phyloP scores from a whole-genome alignment of 2,113 vertebrate genomes.

The Channa argus region DNA sequence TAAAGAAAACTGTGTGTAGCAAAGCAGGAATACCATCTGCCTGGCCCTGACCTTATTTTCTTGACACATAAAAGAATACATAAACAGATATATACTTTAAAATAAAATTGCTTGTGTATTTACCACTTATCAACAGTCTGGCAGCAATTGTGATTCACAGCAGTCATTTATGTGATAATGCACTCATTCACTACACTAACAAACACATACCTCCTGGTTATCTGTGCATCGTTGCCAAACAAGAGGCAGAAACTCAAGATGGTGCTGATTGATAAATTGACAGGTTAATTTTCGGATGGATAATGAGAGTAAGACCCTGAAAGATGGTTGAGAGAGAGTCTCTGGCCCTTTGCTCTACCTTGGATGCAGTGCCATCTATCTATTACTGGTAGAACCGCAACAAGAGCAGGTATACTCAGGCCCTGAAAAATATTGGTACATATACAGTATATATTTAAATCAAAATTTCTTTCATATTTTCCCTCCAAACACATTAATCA shows the following conservation, averaged over 20 bases:
- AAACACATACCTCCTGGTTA: conserved; percentile 95
- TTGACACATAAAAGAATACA: conserved; percentile 72
- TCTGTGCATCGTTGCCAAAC: conserved; percentile 90
- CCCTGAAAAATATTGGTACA: conserved; percentile 58
- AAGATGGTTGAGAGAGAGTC: conserved; percentile 79
- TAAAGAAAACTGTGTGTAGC: conserved; percentile 41
- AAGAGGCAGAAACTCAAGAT: conserved; percentile 96
- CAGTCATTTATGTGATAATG: conserved; percentile 99
- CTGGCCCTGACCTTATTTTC: conserved; percentile 68
- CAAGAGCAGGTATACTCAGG: conserved; percentile 66
- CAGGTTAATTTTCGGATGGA: conserved; percentile 99
- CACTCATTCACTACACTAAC: conserved; percentile 97
- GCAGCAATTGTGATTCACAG: conserved; percentile 99
- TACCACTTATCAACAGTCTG: conserved; percentile 90
- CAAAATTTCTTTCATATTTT: conserved; percentile 20
- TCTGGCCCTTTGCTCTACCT: conserved; percentile 85
- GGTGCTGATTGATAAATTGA: conserved; percentile 99
- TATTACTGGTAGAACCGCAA: conserved; percentile 88
- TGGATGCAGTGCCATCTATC: conserved; percentile 99
- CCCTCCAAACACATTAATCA: conserved; percentile 3
- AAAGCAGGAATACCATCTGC: conserved; percentile 52
- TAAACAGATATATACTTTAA: conserved; percentile 73
- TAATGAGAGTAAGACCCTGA: conserved; percentile 95
- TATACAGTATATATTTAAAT: conserved; percentile 58
- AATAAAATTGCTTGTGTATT: conserved; percentile 82